Percentiles rank a stretch among this genome's conserved stretches.
phyloP scores from a whole-genome alignment of 2,888 invertebrate species.

The Tigriopus californicus region DNA sequence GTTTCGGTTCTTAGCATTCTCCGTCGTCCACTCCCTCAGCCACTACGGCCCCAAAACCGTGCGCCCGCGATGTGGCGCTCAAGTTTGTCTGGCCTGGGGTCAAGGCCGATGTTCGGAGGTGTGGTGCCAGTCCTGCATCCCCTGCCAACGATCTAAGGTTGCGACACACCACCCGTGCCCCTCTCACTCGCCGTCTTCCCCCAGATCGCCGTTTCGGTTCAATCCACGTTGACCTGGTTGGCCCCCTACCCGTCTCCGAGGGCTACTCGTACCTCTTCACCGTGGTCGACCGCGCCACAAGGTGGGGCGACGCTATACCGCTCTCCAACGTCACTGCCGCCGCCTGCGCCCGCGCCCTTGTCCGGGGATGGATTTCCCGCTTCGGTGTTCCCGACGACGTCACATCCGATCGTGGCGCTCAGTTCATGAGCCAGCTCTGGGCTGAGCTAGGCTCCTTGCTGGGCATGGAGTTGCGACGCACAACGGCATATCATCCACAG shows the following conservation, averaged over 20 bases:
- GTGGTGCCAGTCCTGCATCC: not conserved
- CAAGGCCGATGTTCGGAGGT: not conserved
- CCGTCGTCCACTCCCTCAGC: not conserved
- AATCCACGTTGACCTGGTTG: constrained; percentile 3
- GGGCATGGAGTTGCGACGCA: not conserved
- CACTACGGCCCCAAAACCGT: not conserved
- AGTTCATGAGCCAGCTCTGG: not conserved
- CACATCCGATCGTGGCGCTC: not conserved
- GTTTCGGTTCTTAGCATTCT: not conserved
- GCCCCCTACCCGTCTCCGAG: constrained; percentile 7
- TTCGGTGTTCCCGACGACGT: not conserved
- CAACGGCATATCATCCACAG: not conserved
- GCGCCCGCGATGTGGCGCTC: not conserved
- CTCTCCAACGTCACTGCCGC: constrained; percentile 21
- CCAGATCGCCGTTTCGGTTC: not conserved
- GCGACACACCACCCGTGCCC: no score
- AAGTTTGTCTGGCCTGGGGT: constrained; percentile 13
- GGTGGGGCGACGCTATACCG: constrained; percentile 6
- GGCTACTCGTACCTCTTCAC: constrained; percentile 11
- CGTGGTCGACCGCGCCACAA: not conserved
- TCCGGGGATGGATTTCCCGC: not conserved
- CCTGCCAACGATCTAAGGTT: constrained; percentile 9
- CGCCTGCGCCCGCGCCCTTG: constrained; percentile 20
- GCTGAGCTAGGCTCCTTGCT: not conserved
- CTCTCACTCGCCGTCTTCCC: no score